phyloP scores from a whole-genome alignment of 2,888 invertebrate genomes.

The Sinodicranocentrus sp. region DNA sequence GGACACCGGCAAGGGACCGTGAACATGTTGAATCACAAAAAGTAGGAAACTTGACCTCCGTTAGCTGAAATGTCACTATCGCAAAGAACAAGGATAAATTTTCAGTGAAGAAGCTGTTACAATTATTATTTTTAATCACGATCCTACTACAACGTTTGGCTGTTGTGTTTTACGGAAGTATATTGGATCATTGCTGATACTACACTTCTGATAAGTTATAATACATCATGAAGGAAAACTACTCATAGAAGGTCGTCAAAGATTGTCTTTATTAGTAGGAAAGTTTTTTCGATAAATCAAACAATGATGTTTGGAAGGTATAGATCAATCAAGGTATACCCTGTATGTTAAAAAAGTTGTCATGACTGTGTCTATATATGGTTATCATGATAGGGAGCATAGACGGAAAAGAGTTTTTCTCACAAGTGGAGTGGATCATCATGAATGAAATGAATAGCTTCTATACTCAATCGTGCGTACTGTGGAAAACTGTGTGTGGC shows the following conservation, averaged over 20 bases:
- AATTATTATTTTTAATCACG: background rate
- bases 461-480: too few relatives aligned
- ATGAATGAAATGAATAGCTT: too few relatives aligned
- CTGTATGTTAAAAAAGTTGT: background rate
- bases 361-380: too few relatives aligned
- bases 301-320: background rate
- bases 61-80: background rate
- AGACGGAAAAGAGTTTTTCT: too few relatives aligned
- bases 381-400: background rate
- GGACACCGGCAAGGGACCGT: conserved; percentile 33
- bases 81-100: background rate
- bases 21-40: conserved; percentile 25
- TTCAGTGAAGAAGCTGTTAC: background rate
- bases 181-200: background rate
- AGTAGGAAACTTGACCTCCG: too few relatives aligned
- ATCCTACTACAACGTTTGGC: background rate
- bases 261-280: background rate
- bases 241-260: background rate
- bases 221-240: background rate
- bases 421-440: too few relatives aligned
- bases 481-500: too few relatives aligned
- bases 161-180: background rate
- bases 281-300: conserved; percentile 25
- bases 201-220: background rate
- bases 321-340: background rate